Conservation (phyloP, 2,113 vertebrate species). For the Anseranas semipalmata region DNA sequence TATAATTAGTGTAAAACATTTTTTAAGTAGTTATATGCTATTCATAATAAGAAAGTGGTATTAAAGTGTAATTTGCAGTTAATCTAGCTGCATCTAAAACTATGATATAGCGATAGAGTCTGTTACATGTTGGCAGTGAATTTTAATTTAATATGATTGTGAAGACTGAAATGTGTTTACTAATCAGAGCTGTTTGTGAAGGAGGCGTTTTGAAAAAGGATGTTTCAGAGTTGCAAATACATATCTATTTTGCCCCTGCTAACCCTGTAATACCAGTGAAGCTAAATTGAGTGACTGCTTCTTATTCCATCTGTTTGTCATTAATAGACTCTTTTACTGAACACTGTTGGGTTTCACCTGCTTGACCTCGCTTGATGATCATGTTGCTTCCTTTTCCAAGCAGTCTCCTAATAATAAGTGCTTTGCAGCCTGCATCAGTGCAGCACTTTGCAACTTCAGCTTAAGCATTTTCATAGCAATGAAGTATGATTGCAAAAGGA, state of each 20-base stretch:
- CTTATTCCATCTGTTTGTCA: neutral
- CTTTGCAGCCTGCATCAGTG: neutral
- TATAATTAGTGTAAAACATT: neutral
- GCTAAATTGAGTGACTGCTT: neutral
- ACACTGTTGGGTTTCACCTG: neutral
- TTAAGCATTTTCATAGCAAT: neutral
- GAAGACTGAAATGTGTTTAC: neutral
- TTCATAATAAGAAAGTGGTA: neutral
- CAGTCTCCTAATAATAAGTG: neutral
- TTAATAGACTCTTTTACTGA: neutral
- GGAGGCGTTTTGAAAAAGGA: neutral
- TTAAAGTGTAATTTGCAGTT: neutral
- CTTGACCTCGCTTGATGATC: neutral
- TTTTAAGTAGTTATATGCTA: neutral
- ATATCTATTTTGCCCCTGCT: neutral
- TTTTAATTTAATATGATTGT: neutral
- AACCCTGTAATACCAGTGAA: neutral
- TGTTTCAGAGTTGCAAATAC: neutral
- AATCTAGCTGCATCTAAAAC: neutral
- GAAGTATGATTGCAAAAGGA: neutral
- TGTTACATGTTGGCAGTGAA: neutral
- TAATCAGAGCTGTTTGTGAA: neutral
- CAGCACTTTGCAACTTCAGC: constrained; percentile 22
- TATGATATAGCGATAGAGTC: neutral
- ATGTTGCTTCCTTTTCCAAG: neutral